Conservation (phyloP, 2,113 vertebrate species). For the Cricetomys ansorgei region DNA sequence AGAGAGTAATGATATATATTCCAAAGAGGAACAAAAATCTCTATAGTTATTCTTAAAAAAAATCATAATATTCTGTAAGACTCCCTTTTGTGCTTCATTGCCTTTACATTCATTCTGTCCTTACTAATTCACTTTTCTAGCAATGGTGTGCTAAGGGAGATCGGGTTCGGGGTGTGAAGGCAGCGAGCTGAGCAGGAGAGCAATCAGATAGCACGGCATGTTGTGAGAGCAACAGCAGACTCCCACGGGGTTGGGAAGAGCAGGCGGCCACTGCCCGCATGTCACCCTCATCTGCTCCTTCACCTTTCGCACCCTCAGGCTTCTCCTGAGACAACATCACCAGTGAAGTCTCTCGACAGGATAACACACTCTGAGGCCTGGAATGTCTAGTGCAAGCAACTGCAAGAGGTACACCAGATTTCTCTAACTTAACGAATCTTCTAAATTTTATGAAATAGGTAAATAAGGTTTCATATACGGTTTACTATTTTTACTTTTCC, state of each 20-base stretch:
- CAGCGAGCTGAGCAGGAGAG: no score
- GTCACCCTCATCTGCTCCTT: not conserved
- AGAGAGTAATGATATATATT: no score
- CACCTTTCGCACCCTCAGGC: no score
- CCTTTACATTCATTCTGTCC: not conserved
- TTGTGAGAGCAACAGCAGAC: not conserved
- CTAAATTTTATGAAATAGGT: not conserved
- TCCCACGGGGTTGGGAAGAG: rapidly evolving
- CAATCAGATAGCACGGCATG: no score
- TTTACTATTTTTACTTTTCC: not conserved
- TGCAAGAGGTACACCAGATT: not conserved
- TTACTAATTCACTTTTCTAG: not conserved
- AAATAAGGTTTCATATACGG: not conserved
- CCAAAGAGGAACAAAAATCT: not conserved
- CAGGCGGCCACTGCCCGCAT: no score
- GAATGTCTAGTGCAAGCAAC: not conserved
- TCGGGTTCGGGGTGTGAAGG: not conserved
- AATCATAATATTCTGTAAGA: not conserved
- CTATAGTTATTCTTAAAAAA: not conserved
- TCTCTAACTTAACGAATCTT: not conserved
- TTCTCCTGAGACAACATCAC: not conserved
- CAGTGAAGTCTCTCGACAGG: not conserved
- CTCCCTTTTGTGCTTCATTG: not conserved
- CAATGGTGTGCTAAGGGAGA: not conserved
- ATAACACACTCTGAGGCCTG: not conserved